A percentile compares a stretch with the other conserved stretches of the same genome.
Evolutionary conservation across 2,888 invertebrate species (phyloP).

Genomic region (Caenorhabditis sp.): DNA sequence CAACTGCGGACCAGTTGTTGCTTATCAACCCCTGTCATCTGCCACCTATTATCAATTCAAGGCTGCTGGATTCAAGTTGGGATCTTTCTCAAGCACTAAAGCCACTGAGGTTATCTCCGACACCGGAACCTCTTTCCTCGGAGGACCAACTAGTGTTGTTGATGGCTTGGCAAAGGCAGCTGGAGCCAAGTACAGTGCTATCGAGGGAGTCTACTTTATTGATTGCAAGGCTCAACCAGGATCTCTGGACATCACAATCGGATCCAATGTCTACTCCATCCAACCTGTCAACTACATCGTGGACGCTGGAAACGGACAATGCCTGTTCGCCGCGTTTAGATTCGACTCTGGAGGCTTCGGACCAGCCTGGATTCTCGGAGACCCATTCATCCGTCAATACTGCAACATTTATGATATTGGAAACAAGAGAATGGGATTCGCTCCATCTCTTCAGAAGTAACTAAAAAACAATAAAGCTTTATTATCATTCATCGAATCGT

Average conservation of each 20-base stretch:
- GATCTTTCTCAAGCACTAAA: slow-evolving; percentile 41
- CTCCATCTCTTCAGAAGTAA: slow-evolving; percentile 61
- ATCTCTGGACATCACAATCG: slow-evolving; percentile 67
- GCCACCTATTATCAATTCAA: slow-evolving; percentile 73
- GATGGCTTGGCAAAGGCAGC: slow-evolving; percentile 48
- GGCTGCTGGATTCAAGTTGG: slow-evolving; percentile 49
- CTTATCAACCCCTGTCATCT: slow-evolving; percentile 71
- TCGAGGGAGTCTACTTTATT: slow-evolving; percentile 64
- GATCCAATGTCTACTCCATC: slow-evolving; percentile 65
- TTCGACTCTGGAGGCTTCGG: slow-evolving; percentile 72
- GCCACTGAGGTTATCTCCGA: slow-evolving; percentile 57
- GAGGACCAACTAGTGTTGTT: slow-evolving; percentile 62
- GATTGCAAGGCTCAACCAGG: slow-evolving; percentile 70
- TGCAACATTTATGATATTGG: background rate
- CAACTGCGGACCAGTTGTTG: slow-evolving; percentile 63
- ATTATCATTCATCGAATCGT: background rate
- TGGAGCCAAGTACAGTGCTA: slow-evolving; percentile 39
- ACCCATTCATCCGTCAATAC: background rate
- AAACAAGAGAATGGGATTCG: slow-evolving; percentile 20
- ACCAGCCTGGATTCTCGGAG: slow-evolving; percentile 68
- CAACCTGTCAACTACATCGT: slow-evolving; percentile 53
- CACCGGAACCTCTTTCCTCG: slow-evolving; percentile 67
- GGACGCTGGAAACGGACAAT: slow-evolving; percentile 51
- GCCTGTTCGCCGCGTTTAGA: slow-evolving; percentile 69
- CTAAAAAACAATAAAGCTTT: background rate